A percentile compares a stretch with the other conserved stretches of the same genome.
Conservation (phyloP, 2,797 vertebrate genomes). For the Lophura swinhoii region DNA sequence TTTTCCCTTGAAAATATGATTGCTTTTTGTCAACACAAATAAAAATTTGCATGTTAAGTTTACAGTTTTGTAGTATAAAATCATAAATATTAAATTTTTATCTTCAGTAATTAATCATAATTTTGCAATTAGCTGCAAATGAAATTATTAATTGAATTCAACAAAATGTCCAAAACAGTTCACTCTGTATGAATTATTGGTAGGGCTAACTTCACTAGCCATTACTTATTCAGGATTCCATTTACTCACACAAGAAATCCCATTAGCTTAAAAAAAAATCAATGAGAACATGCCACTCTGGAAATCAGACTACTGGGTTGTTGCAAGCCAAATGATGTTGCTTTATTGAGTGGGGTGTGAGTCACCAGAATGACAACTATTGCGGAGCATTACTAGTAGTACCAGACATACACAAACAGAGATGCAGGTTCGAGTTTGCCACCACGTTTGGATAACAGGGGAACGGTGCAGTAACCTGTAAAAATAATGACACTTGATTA, state of each 20-base stretch:
- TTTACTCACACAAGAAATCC: neutral
- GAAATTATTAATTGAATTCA: neutral
- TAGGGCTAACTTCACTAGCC: neutral
- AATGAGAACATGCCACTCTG: neutral
- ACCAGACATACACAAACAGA: constrained; percentile 85
- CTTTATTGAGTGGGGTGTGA: constrained; percentile 70
- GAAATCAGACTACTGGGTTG: neutral
- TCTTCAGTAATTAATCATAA: neutral
- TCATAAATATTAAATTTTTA: neutral
- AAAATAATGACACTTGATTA: constrained; percentile 29
- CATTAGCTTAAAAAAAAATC: neutral
- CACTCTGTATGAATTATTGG: neutral
- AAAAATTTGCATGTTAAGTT: neutral
- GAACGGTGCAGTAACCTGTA: constrained; percentile 87
- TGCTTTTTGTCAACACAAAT: neutral
- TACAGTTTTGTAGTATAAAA: neutral
- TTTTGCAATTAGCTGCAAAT: neutral
- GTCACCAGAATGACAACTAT: neutral
- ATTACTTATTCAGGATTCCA: neutral
- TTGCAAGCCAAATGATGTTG: neutral
- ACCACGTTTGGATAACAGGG: constrained; percentile 81
- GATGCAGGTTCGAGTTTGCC: constrained; percentile 83
- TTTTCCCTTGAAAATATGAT: neutral
- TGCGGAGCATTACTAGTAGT: constrained; percentile 59
- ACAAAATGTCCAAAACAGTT: rapidly evolving